Percentiles rank a stretch among this genome's conserved stretches.
These are phyloP conservation scores for Oncopeltus fasciatus DNA, from an alignment of 1,140 invertebrate species.

Conservation along the genomic window DNA sequence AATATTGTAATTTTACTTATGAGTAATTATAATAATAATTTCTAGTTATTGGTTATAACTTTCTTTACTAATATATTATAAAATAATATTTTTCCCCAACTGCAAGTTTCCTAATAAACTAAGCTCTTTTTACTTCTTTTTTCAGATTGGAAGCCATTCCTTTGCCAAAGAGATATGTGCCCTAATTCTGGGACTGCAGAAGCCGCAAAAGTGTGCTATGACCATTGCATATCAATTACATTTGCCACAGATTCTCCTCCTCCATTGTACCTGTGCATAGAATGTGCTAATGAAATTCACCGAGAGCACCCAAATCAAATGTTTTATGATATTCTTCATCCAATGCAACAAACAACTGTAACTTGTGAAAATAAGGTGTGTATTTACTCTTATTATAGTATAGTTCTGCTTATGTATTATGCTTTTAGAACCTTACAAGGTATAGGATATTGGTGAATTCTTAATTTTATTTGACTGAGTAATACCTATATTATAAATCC, in stretches of 20 bases:
- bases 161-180: constrained; percentile 74
- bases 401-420: background rate
- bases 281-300: constrained; percentile 86
- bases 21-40: too few relatives aligned
- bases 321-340: constrained; percentile 82
- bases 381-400: background rate
- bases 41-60: too few relatives aligned
- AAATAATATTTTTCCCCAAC: too few relatives aligned
- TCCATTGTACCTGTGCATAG: constrained; percentile 88
- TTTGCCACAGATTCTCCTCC: constrained; percentile 76
- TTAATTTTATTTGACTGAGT: too few relatives aligned
- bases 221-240: constrained; percentile 70
- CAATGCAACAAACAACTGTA: constrained; percentile 85
- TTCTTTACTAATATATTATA: too few relatives aligned
- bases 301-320: constrained; percentile 68
- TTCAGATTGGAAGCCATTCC: constrained; percentile 58
- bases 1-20: too few relatives aligned
- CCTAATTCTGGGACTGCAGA: constrained; percentile 68
- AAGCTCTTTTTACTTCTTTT: constrained; percentile 21
- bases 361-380: constrained; percentile 90
- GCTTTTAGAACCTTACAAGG: too few relatives aligned
- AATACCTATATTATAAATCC: too few relatives aligned
- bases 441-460: too few relatives aligned
- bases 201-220: constrained; percentile 81
- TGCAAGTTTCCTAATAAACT: too few relatives aligned